A percentile compares a stretch with the other conserved stretches of the same genome.
These are phyloP conservation scores for Melanotaenia parkinsoni DNA, from an alignment of 2,797 vertebrate genomes.

Conservation along the genomic window DNA sequence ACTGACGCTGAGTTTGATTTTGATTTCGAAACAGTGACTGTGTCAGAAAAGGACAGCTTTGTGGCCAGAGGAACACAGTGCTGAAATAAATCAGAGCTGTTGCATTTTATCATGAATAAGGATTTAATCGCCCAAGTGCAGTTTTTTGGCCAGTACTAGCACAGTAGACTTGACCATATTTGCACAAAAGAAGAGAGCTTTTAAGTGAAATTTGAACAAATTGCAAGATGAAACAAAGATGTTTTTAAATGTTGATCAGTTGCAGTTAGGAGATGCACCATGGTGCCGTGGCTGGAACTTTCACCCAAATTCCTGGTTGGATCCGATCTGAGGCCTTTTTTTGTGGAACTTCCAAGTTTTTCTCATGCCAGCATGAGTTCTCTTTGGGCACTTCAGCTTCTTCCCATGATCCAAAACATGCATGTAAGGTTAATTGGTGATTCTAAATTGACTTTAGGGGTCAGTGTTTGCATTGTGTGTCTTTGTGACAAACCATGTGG, in stretches of 20 bases:
- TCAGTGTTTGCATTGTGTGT: not conserved
- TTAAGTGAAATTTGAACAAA: not conserved
- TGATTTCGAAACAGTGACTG: conserved; percentile 48
- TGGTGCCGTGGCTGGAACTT: not conserved
- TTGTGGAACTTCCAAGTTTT: too few relatives aligned
- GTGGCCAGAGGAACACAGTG: conserved; percentile 19
- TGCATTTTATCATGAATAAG: not conserved
- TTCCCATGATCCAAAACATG: not conserved
- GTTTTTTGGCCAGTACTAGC: not conserved
- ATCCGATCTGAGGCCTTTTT: not conserved
- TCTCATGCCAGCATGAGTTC: too few relatives aligned
- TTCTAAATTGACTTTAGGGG: not conserved
- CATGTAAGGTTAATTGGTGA: not conserved
- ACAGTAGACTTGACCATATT: not conserved
- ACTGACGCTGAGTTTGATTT: conserved; percentile 51
- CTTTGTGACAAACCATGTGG: not conserved
- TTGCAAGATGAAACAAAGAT: not conserved
- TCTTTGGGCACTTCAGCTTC: not conserved
- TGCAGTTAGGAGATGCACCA: not conserved
- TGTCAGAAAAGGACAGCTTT: conserved; percentile 45
- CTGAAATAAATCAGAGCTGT: conserved; percentile 9
- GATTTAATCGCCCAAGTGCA: not conserved
- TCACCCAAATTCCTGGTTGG: not conserved
- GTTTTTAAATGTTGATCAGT: not conserved
- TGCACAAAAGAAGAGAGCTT: not conserved